A percentile compares a stretch with the other conserved stretches of the same genome.
phyloP scores from a whole-genome alignment of 2,113 vertebrate species.

The Cyphomyrus discorhynchus region DNA sequence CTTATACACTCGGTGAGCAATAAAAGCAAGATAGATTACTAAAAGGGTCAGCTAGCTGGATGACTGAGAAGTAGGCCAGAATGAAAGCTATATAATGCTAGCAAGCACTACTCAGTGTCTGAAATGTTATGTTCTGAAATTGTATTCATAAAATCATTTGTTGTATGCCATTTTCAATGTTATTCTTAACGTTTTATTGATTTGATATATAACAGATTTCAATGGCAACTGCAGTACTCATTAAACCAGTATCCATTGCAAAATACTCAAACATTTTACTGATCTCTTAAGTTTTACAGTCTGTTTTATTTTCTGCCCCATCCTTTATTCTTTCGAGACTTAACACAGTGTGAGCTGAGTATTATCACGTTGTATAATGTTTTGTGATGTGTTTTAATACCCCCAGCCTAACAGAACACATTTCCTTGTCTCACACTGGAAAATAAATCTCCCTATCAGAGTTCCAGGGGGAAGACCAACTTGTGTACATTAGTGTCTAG shows the following conservation, averaged over 20 bases:
- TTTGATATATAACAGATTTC: not conserved
- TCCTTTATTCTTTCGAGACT: not conserved
- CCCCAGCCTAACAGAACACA: not conserved
- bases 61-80: not conserved
- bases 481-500: constrained; percentile 5
- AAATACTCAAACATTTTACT: not conserved
- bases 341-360: not conserved
- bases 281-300: not conserved
- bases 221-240: not conserved
- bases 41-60: not conserved
- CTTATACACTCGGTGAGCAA: not conserved
- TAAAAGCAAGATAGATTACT: not conserved
- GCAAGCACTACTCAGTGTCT: not conserved
- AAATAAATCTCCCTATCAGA: not conserved
- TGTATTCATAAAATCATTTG: not conserved
- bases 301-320: not conserved
- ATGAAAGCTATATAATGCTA: not conserved
- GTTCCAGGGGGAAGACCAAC: not conserved
- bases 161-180: not conserved
- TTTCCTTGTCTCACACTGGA: not conserved
- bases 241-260: not conserved
- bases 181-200: not conserved
- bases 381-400: not conserved
- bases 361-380: not conserved
- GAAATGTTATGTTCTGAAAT: not conserved